Base-by-base conservation (phyloP, 92 coral and sea anemone species). In the Galaxea fascicularis region DNA sequence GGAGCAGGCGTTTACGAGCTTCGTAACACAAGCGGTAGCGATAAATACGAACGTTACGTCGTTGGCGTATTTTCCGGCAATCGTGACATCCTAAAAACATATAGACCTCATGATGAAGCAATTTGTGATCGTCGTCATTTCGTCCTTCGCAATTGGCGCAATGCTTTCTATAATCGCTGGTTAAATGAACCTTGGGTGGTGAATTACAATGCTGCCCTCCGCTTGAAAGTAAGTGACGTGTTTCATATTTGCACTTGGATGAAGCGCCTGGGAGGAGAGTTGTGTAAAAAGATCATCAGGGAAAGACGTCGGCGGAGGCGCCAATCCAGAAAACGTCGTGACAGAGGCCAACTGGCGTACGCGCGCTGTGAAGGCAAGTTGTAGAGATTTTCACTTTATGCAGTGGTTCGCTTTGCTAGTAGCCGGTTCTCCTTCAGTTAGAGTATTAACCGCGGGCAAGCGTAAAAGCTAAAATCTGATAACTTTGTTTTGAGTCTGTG, bases 11-110 rank as follows among this genome's bases (percentile, higher is more conserved):
- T 97, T 39, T 97, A 97, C 74, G 92, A 86, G 30, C 89, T 86
- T 29, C 88, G 77, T 76, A 65, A 73, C 14, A 89, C 84, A 45
- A 51, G n/a, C 65, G 59, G 80, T 41, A 77, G 51, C 9, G 73
- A 91, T 20, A 39, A 52, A 41, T 90, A 81, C 77, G 83, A 78
- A 27, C 92, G 98, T 29, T 77, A 87, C 26, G 73, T 97, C 53
- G 84, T 97, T 27, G 99, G 97, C 6, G 97, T 97, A 11, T 94
- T 94, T 78, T 95, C 98, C 15, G 99, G 98, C 21, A 92, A 94
- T 72, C 93, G 98, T 29, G 85, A 90, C 91, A 87, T 85, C 46
- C 8, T 26, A 29, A 28, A 16, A 39, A 3, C 10, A 27, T 13
- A 65, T 30, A 45, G 39, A 16, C 20, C 10, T 8, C 75, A 65